Base-by-base conservation (phyloP, 2,113 vertebrate species). In the Centropus bengalensis region DNA sequence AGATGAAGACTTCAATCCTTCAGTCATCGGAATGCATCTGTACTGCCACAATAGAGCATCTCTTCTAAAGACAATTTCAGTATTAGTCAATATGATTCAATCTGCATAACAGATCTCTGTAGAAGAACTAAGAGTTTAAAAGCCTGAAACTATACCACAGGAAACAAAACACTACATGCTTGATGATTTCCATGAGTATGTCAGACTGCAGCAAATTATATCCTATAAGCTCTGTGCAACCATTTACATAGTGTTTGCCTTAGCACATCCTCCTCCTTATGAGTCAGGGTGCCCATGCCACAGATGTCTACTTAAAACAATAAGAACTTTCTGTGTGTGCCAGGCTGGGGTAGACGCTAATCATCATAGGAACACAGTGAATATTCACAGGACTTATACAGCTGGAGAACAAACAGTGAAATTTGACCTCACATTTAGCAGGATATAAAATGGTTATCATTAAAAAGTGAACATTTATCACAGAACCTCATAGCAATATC, bases 151-250 rank as follows among this genome's bases (percentile, higher is more conserved):
- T 79, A 60, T 5, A 79, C 20, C 33, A 63, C 26, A 86, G 40
- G 64, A 87, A 93, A 89, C 60, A 88, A 86, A 95, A 86, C 86
- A 52, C 32, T 59, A 28, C 47, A 54, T 33, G 75, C 51, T 71
- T 63, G 20, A 56, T 27, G n/a, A 91, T 88, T 92, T 92, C 86
- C 80, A 68, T 67, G 42, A 9, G 12, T 84, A 40, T 81, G 76
- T 86, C 68, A 86, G 76, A 78, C 76, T 78, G 80, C 82, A 96
- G 67, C 62, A 93, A 91, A 64, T 87, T 85, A 85, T 36, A 89
- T 82, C 70, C 74, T 85, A 52, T 79, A 94, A 71, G 36, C 44
- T 79, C 82, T 88, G 49, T 54, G 67, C 38, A 83, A 47, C 74
- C 75, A 56, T 2, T 85, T 75, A 76, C 59, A 88, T 3, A 71